Percentiles rank a stretch among this genome's conserved stretches.
Conservation (phyloP, 2,113 vertebrate species). For the Limanda limanda region DNA sequence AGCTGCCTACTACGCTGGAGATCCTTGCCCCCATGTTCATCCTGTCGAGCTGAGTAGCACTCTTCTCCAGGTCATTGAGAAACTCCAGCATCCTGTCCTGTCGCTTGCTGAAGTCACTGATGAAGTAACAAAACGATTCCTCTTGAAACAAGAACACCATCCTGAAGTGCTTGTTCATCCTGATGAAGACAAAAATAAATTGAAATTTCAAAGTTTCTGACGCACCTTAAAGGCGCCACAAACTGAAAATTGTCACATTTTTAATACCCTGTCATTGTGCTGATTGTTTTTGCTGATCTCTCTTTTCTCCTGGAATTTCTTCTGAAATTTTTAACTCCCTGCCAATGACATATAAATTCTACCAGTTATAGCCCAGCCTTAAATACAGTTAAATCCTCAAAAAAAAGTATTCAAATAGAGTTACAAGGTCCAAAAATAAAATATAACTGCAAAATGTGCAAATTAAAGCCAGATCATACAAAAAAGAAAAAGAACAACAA, state of each 20-base stretch:
- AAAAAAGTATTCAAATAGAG: too few relatives aligned
- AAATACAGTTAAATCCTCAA: too few relatives aligned
- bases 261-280: not conserved
- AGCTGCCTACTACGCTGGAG: constrained; percentile 69
- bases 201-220: not conserved
- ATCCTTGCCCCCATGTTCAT: constrained; percentile 67
- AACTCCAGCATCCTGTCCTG: constrained; percentile 44
- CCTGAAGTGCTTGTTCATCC: constrained; percentile 49
- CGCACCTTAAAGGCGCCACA: too few relatives aligned
- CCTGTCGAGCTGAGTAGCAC: constrained; percentile 44
- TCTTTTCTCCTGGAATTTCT: not conserved
- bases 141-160: constrained; percentile 55
- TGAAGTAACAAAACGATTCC: constrained; percentile 9
- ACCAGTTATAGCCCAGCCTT: too few relatives aligned
- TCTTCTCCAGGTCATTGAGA: constrained; percentile 34
- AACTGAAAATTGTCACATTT: not conserved
- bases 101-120: constrained; percentile 27
- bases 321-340: too few relatives aligned
- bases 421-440: too few relatives aligned
- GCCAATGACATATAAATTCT: too few relatives aligned
- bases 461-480: too few relatives aligned
- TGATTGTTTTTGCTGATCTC: not conserved
- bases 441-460: too few relatives aligned
- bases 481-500: too few relatives aligned
- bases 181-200: constrained; percentile 7